Conservation (phyloP, 2,797 vertebrate genomes). For the Sebastes goodei region DNA sequence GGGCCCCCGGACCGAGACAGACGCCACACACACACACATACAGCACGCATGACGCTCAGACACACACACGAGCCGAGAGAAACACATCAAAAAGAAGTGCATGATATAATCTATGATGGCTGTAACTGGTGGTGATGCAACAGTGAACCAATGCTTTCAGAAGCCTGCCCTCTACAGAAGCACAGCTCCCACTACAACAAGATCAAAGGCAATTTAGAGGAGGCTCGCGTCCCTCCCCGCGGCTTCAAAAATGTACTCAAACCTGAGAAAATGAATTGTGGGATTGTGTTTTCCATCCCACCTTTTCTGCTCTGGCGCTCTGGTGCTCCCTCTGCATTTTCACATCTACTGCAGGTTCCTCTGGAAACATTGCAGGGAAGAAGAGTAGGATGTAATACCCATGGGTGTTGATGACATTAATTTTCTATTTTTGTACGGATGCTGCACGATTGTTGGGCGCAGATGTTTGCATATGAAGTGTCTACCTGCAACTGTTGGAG, state of each 20-base stretch:
- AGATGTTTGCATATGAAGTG: slow-evolving; percentile 1
- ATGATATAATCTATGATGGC: slow-evolving; percentile 84
- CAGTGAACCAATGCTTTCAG: slow-evolving; percentile 84
- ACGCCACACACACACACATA: slow-evolving; percentile 20
- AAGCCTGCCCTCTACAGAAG: slow-evolving; percentile 83
- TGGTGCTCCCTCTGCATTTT: slow-evolving; percentile 26
- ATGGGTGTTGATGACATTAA: slow-evolving; percentile 22
- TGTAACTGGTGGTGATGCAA: slow-evolving; percentile 85
- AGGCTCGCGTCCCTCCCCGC: slow-evolving; percentile 56
- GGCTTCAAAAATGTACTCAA: slow-evolving; percentile 67
- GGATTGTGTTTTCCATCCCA: slow-evolving; percentile 60
- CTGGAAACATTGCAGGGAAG: slow-evolving; percentile 36
- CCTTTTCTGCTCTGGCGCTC: slow-evolving; percentile 37
- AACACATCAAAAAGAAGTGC: slow-evolving; percentile 76
- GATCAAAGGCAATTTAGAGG: slow-evolving; percentile 77
- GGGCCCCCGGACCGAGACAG: neutral
- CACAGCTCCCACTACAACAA: slow-evolving; percentile 77
- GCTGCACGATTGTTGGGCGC: neutral
- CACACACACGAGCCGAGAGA: slow-evolving; percentile 41
- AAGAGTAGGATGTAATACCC: slow-evolving; percentile 19
- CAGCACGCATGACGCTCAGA: slow-evolving; percentile 15
- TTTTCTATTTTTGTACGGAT: slow-evolving; percentile 35
- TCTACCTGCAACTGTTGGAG: neutral
- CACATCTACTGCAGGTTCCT: slow-evolving; percentile 36
- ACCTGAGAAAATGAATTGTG: slow-evolving; percentile 67